Base-by-base conservation (phyloP, 2,888 invertebrate genomes). In the Pterobdella sp. region DNA sequence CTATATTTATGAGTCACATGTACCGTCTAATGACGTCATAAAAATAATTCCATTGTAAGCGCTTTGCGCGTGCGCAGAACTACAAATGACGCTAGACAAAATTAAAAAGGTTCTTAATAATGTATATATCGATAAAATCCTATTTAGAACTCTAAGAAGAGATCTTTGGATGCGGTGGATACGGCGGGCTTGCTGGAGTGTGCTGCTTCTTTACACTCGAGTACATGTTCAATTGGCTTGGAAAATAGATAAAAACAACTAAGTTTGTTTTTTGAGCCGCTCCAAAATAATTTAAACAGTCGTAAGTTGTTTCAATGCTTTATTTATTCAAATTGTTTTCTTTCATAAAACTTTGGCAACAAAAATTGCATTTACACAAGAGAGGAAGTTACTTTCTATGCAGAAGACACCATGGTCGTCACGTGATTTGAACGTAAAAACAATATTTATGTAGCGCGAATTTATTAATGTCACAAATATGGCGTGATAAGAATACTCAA, bases 361-460 rank as follows among this genome's bases (percentile, higher is more conserved):
- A 56, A 14, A 26, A 14, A 14, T 56, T 56, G 18, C 26, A 26
- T 4, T 22, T 26, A 56, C 4, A 56, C 10, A 4, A 26, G 10
- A n/a, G 26, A 56, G 60, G n/a, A n/a, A 56, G 60, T 56, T 26
- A 56, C 60, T 56, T 56, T 56, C 60, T 22, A 56, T 56, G 60
- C 71, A 32, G 68, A 60, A 63, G 71, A 63, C 71, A 36, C 63
- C 71, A 36, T 34, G 1, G 26, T 26, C 63, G 34, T 71, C 71
- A 71, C 71, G 71, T 71, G 71, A 71, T 63, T 60, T 18, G 71
- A 71, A 63, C 63, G 71, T 71, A 71, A 71, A 71, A 70, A 71
- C 32, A 34, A 63, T 56, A 71, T 71, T 71, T 63, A 71, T 71
- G 71, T 36, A 63, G 63, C 71, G 34, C 63, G 37, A 71, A 71